Percentiles rank a stretch among this genome's conserved stretches.
Evolutionary conservation across 2,113 vertebrate species (phyloP).

Genomic region (Odontesthes bonariensis): DNA sequence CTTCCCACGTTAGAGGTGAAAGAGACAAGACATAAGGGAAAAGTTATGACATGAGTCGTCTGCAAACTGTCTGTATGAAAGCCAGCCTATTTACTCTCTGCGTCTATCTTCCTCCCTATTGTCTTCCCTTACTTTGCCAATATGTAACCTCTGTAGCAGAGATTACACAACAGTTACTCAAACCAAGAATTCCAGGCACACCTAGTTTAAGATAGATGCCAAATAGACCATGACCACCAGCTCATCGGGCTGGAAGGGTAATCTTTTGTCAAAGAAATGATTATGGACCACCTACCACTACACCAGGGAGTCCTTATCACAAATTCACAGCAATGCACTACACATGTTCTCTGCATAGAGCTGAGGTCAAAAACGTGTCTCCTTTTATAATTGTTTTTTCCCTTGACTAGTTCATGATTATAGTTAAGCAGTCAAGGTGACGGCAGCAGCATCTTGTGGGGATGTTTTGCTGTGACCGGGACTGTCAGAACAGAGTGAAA

Average conservation of each 20-base stretch:
- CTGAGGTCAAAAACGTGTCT: no score
- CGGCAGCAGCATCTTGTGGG: no score
- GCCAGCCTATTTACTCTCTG: not conserved
- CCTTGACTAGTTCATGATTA: no score
- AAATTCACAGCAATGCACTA: no score
- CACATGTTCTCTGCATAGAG: not conserved
- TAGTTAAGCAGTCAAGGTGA: no score
- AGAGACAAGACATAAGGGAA: conserved; percentile 52
- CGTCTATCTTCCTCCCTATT: conserved; percentile 9
- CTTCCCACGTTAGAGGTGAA: conserved; percentile 52
- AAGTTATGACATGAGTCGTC: conserved; percentile 55
- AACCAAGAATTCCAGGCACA: conserved; percentile 4
- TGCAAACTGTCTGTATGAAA: conserved; percentile 42
- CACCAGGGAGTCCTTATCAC: no score
- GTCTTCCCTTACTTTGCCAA: conserved; percentile 25
- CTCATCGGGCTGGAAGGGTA: not conserved
- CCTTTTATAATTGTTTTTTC: no score
- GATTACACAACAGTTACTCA: not conserved
- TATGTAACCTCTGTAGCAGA: conserved; percentile 2
- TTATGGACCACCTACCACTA: no score
- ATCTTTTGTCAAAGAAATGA: no score
- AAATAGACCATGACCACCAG: conserved; percentile 19
- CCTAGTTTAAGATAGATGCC: not conserved
- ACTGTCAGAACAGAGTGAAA: no score
- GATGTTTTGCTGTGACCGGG: no score